phyloP scores from a whole-genome alignment of 2,797 vertebrate species.

The Sebastes minor region DNA sequence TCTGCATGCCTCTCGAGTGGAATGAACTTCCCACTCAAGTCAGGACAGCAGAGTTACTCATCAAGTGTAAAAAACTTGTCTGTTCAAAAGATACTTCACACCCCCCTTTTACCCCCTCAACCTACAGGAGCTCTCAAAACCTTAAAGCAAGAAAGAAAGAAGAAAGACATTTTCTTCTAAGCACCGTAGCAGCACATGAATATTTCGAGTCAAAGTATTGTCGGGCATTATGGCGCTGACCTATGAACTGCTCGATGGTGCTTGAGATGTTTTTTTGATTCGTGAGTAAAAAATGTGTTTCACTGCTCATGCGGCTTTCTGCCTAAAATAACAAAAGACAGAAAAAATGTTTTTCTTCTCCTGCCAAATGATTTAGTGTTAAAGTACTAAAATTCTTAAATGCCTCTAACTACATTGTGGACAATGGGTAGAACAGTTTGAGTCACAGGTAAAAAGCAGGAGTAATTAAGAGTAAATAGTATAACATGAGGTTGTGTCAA shows the following conservation, averaged over 20 bases:
- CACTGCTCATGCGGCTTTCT: neutral
- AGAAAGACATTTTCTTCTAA: neutral
- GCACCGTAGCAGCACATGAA: neutral
- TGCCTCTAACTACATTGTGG: neutral
- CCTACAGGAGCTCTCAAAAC: slow-evolving; percentile 26
- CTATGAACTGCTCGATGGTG: neutral
- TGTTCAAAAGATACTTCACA: slow-evolving; percentile 35
- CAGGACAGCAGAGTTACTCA: slow-evolving; percentile 71
- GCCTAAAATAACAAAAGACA: neutral
- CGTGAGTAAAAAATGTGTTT: neutral
- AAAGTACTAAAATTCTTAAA: neutral
- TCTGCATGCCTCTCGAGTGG: slow-evolving; percentile 77
- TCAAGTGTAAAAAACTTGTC: slow-evolving; percentile 44
- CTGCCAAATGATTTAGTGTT: neutral
- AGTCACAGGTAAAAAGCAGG: slow-evolving; percentile 31
- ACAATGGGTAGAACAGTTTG: slow-evolving; percentile 2
- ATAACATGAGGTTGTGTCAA: slow-evolving; percentile 64
- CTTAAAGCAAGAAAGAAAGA: neutral
- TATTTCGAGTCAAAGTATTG: neutral
- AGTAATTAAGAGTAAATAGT: slow-evolving; percentile 78
- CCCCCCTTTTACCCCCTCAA: neutral
- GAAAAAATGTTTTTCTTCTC: neutral
- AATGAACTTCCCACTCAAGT: slow-evolving; percentile 77
- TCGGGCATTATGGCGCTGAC: neutral
- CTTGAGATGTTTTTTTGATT: neutral